phyloP scores from a whole-genome alignment of 2,113 vertebrate genomes.

The Corythaeola cristata region DNA sequence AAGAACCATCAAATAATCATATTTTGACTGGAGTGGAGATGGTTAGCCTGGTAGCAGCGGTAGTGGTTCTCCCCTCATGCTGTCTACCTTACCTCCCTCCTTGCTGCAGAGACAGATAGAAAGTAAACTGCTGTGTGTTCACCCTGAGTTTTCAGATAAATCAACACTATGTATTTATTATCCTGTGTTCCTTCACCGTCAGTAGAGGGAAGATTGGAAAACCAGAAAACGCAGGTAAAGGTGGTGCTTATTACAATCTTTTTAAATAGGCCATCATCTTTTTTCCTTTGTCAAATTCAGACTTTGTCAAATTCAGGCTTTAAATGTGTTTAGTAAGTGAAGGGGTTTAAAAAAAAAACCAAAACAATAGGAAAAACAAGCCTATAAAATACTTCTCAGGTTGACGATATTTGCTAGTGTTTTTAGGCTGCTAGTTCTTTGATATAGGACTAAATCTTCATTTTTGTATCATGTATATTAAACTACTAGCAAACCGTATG shows the following conservation, averaged over 20 bases:
- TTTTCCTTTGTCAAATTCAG: background rate
- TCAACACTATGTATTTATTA: background rate
- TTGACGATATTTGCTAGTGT: background rate
- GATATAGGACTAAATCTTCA: background rate
- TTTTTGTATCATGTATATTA: background rate
- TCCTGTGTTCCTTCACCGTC: background rate
- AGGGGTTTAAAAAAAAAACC: background rate
- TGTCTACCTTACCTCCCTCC: background rate
- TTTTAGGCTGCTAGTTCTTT: background rate
- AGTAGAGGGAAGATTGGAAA: background rate
- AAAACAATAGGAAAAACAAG: background rate
- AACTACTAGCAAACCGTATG: background rate
- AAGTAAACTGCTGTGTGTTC: background rate
- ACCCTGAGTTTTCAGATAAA: background rate
- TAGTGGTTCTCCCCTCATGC: background rate
- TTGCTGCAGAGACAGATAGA: background rate
- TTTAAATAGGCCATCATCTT: background rate
- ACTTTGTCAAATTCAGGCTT: background rate
- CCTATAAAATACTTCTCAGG: background rate
- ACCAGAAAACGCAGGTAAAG: background rate
- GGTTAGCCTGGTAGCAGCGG: background rate
- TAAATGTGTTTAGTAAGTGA: background rate
- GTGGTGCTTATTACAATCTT: background rate
- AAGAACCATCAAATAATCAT: background rate
- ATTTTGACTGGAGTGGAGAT: background rate